These are phyloP conservation scores for Theodoxus fluviatilis DNA, from an alignment of 2,888 invertebrate species.

Conservation along the genomic window DNA sequence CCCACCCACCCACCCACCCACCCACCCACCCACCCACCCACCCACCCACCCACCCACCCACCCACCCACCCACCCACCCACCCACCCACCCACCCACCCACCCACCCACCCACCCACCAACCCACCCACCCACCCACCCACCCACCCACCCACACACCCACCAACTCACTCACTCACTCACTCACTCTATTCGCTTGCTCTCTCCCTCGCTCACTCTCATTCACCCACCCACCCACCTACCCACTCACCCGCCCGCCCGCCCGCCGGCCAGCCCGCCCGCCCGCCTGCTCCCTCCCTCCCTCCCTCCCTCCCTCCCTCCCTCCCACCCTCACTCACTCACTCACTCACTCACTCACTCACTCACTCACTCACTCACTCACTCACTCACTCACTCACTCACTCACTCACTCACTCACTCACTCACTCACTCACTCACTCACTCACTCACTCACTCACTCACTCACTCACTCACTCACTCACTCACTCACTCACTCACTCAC, in stretches of 20 bases:
- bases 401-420: not conserved
- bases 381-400: not conserved
- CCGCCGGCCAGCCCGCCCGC: not conserved
- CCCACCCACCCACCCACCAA: too few relatives aligned
- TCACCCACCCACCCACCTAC: constrained; percentile 11
- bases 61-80: constrained; percentile 3
- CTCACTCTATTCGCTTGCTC: too few relatives aligned
- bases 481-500: not conserved
- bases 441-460: constrained; percentile 11
- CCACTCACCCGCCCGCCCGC: not conserved
- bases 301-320: not conserved
- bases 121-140: not conserved
- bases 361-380: not conserved
- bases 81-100: too few relatives aligned
- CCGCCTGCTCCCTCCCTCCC: not conserved
- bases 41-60: constrained; percentile 2
- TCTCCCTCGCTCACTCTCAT: constrained; percentile 8
- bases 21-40: too few relatives aligned
- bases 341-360: not conserved
- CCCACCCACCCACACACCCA: not conserved
- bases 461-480: not conserved
- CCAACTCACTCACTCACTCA: not conserved
- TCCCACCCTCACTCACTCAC: not conserved
- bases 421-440: constrained; percentile 7
- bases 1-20: too few relatives aligned